Evolutionary conservation across 2,113 vertebrate species (phyloP).

Genomic region (Emydocephalus ijimae): DNA sequence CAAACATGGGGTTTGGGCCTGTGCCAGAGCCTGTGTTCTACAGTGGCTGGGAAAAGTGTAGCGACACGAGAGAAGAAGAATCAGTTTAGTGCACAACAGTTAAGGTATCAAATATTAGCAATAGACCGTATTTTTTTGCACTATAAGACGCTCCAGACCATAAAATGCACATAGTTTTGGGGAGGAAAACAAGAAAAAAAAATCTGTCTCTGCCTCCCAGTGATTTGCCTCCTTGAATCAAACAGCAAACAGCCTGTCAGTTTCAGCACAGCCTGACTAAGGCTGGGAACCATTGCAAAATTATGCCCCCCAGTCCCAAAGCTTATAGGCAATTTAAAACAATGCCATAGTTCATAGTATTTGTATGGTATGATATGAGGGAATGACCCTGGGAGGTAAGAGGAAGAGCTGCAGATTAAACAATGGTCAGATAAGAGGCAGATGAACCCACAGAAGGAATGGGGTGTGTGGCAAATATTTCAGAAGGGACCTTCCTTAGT

Average conservation of each 20-base stretch:
- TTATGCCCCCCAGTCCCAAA: neutral
- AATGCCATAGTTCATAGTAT: neutral
- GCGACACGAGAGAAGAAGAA: too few species aligned
- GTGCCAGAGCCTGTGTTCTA: too few species aligned
- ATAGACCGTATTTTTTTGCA: neutral
- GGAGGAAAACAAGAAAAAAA: too few species aligned
- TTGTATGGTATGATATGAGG: neutral
- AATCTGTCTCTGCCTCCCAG: too few species aligned
- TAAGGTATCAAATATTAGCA: neutral
- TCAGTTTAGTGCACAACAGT: neutral
- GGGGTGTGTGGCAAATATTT: neutral
- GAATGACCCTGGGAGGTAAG: neutral
- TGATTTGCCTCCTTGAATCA: too few species aligned
- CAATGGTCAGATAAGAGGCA: neutral
- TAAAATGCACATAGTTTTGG: too few species aligned
- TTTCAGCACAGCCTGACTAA: neutral
- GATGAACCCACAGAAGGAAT: neutral
- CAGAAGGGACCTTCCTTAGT: neutral
- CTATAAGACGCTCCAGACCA: too few species aligned
- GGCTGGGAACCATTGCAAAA: neutral
- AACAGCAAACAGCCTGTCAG: too few species aligned
- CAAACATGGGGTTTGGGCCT: too few species aligned
- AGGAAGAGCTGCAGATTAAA: neutral
- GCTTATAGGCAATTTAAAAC: neutral
- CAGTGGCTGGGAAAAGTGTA: too few species aligned